A percentile compares a stretch with the other conserved stretches of the same genome.
These are phyloP conservation scores for Agelastica alni DNA, from an alignment of 2,888 invertebrate species.

Conservation along the genomic window DNA sequence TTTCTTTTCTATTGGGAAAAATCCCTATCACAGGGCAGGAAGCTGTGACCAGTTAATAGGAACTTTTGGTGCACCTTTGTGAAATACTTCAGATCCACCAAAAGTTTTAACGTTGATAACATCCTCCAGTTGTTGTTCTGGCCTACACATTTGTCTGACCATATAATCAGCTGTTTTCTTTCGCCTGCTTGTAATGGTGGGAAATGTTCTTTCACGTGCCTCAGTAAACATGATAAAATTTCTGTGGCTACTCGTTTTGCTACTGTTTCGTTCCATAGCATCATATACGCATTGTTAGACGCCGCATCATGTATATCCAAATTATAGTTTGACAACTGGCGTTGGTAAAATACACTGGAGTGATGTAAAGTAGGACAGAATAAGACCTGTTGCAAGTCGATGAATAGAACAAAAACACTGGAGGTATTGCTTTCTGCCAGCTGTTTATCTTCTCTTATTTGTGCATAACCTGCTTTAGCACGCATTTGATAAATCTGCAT, in stretches of 20 bases:
- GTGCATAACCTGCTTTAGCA: constrained; percentile 5
- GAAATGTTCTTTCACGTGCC: constrained; percentile 5
- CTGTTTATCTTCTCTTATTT: constrained; percentile 5
- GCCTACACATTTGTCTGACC: too few species aligned
- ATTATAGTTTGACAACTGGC: constrained; percentile 2
- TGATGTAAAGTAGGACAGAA: constrained; percentile 8
- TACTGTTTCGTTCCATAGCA: constrained; percentile 8
- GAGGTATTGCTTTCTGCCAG: constrained; percentile 1
- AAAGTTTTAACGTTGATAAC: too few species aligned
- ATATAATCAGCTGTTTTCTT: too few species aligned
- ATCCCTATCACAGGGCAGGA: constrained; percentile 3
- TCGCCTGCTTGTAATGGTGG: constrained; percentile 1
- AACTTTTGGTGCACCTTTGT: too few species aligned
- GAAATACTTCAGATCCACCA: too few species aligned
- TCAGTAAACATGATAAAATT: too few species aligned
- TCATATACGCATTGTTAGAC: constrained; percentile 1
- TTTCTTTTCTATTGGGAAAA: constrained; percentile 4
- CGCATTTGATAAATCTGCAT: not conserved
- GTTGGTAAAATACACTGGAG: constrained; percentile 7
- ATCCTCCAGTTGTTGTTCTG: too few species aligned
- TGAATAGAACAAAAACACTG: constrained; percentile 7
- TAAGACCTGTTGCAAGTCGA: constrained; percentile 8
- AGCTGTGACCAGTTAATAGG: constrained; percentile 6
- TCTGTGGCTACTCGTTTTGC: too few species aligned
- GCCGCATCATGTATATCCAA: too few species aligned